phyloP scores from a whole-genome alignment of 2,113 vertebrate species.

The Poicephalus gulielmi region DNA sequence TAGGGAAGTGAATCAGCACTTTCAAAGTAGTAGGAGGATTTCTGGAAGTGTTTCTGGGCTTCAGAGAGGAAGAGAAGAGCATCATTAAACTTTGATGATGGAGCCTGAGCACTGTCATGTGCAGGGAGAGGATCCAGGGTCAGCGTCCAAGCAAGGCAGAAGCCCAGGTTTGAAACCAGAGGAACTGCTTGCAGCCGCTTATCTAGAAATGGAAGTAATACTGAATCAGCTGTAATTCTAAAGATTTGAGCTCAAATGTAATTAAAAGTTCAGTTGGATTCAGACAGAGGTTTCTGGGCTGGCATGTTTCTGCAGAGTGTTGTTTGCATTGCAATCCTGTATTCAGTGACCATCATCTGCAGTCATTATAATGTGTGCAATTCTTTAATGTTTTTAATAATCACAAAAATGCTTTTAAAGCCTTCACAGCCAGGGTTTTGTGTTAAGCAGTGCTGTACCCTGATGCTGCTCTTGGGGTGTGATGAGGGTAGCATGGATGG shows the following conservation, averaged over 20 bases:
- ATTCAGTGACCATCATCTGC: neutral
- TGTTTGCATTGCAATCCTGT: neutral
- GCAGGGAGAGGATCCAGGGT: neutral
- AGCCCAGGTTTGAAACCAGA: neutral
- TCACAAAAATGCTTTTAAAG: neutral
- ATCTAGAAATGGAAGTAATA: neutral
- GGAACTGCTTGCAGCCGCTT: neutral
- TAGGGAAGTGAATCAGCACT: neutral
- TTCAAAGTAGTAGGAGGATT: neutral
- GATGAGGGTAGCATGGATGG: fast-evolving
- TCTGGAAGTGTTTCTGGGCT: neutral
- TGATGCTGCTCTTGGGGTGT: neutral
- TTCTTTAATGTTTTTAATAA: neutral
- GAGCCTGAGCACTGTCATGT: fast-evolving
- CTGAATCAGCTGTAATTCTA: neutral
- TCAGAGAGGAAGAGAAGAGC: neutral
- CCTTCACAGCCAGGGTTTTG: neutral
- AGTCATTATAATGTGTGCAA: fast-evolving
- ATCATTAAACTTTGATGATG: fast-evolving
- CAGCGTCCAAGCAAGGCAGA: neutral
- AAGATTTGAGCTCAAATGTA: neutral
- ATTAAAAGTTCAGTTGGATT: neutral
- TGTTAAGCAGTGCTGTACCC: fast-evolving
- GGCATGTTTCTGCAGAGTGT: fast-evolving
- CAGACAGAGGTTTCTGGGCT: neutral